phyloP scores from a whole-genome alignment of 2,113 vertebrate genomes.

The Lichenostomus cassidix region DNA sequence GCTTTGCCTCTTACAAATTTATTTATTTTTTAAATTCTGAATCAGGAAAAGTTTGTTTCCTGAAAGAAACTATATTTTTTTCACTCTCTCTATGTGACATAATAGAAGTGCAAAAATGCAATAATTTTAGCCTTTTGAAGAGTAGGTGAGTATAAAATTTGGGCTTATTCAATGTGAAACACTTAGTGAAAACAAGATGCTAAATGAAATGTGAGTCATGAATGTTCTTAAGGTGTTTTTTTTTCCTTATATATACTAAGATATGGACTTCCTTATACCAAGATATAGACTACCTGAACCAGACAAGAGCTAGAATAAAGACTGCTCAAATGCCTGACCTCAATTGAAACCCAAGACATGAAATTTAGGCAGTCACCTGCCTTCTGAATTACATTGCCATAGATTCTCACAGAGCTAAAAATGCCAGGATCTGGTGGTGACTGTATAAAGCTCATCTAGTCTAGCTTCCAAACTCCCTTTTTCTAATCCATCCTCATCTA shows the following conservation, averaged over 20 bases:
- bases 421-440: fast-evolving
- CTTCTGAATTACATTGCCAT: neutral
- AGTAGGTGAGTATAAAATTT: neutral
- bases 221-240: neutral
- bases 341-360: neutral
- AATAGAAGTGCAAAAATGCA: neutral
- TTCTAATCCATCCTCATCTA: neutral
- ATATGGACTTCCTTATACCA: neutral
- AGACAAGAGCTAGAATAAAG: neutral
- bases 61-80: neutral
- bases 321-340: neutral
- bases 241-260: neutral
- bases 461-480: neutral
- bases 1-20: neutral
- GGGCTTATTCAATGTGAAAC: neutral
- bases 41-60: neutral
- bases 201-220: neutral
- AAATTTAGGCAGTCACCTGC: neutral
- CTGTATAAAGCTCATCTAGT: neutral
- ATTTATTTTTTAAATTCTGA: neutral
- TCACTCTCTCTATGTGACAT: neutral
- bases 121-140: neutral
- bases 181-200: neutral
- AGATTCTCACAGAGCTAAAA: neutral
- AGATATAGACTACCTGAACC: neutral